Conservation (phyloP, 2,888 invertebrate species). For the Lapara coniferarum region DNA sequence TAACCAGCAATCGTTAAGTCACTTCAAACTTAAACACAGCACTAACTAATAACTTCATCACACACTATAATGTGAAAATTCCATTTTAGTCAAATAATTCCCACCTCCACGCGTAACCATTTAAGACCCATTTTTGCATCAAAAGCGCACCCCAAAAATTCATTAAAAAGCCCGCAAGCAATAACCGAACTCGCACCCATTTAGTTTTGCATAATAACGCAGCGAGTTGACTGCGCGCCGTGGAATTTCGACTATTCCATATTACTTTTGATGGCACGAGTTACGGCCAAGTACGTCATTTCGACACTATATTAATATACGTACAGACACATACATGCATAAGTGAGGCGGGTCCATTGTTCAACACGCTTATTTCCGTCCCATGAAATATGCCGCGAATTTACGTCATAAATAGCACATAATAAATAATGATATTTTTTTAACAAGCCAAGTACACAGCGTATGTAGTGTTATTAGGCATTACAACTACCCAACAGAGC, state of each 20-base stretch:
- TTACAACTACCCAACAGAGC: too few species aligned
- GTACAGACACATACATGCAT: too few species aligned
- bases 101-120: background rate
- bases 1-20: too few species aligned
- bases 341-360: too few species aligned
- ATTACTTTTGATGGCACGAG: constrained; percentile 16
- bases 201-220: constrained; percentile 67
- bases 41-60: background rate
- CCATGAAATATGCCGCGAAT: too few species aligned
- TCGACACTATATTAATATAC: background rate
- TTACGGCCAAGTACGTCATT: constrained; percentile 9
- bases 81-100: background rate
- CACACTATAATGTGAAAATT: background rate
- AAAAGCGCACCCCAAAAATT: constrained; percentile 34
- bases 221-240: background rate
- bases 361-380: too few species aligned
- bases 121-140: background rate
- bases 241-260: constrained; percentile 11
- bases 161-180: constrained; percentile 60
- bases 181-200: constrained; percentile 62
- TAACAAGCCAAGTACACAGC: too few species aligned
- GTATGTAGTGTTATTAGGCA: too few species aligned
- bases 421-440: too few species aligned
- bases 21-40: too few species aligned
- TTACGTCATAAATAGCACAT: too few species aligned